A percentile compares a stretch with the other conserved stretches of the same genome.
phyloP scores from a whole-genome alignment of 2,113 vertebrate genomes.

The Speoplatyrhinus poulsoni region DNA sequence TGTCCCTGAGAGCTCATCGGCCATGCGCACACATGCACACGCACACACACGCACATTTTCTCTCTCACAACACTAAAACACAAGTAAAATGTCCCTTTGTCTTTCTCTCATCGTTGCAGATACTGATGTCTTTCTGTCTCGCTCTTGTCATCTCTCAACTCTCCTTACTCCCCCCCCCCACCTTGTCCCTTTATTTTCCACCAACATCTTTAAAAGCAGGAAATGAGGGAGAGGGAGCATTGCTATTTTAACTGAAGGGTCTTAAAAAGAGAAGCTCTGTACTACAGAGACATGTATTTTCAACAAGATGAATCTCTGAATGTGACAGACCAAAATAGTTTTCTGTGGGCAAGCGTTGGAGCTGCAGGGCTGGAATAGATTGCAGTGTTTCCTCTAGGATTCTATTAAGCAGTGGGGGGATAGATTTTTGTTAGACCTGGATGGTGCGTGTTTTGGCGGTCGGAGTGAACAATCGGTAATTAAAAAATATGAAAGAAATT shows the following conservation, averaged over 20 bases:
- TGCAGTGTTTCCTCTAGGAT: too few species aligned
- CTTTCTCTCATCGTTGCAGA: background rate
- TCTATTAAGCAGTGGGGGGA: too few species aligned
- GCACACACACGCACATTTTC: conserved; percentile 1
- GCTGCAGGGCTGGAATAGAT: too few species aligned
- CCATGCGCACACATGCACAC: conserved; percentile 2
- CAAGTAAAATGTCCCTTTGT: background rate
- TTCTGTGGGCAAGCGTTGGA: too few species aligned
- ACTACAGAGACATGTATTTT: too few species aligned
- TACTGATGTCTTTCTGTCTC: background rate
- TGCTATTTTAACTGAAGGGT: conserved; percentile 3
- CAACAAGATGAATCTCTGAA: too few species aligned
- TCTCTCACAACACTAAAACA: background rate
- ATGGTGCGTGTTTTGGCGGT: too few species aligned
- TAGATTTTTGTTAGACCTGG: too few species aligned
- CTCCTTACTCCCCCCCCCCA: background rate
- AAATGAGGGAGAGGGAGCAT: background rate
- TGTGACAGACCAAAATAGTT: too few species aligned
- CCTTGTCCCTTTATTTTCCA: background rate
- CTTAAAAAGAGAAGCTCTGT: background rate
- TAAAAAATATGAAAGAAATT: too few species aligned
- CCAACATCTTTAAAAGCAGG: background rate
- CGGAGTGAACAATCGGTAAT: too few species aligned
- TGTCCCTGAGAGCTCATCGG: conserved; percentile 5
- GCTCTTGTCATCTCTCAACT: conserved; percentile 5